Conservation (phyloP, 2,888 invertebrate genomes). For the Beris chalybata region DNA sequence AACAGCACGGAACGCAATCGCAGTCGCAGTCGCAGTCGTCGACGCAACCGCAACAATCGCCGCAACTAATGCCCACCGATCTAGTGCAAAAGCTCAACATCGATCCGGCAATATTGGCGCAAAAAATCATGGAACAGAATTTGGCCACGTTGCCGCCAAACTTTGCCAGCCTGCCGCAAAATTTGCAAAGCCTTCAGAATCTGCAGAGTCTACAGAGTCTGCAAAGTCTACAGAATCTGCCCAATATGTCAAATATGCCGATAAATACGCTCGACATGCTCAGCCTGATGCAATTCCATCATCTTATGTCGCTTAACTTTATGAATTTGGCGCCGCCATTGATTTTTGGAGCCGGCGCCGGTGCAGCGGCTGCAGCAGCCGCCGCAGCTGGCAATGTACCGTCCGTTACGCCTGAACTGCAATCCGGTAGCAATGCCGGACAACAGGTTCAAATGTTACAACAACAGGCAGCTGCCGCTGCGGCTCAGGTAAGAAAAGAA, state of each 20-base stretch:
- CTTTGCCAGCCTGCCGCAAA: slow-evolving; percentile 43
- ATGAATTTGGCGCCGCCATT: slow-evolving; percentile 92
- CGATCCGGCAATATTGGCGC: slow-evolving; percentile 45
- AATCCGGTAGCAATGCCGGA: slow-evolving; percentile 19
- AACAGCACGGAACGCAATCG: slow-evolving; percentile 44
- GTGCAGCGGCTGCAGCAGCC: slow-evolving; percentile 65
- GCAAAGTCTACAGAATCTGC: slow-evolving; percentile 51
- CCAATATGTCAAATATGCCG: slow-evolving; percentile 62
- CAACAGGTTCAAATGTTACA: slow-evolving; percentile 43
- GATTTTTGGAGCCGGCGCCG: slow-evolving; percentile 49
- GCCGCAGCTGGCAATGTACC: slow-evolving; percentile 61
- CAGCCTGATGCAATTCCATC: slow-evolving; percentile 84
- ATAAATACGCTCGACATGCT: slow-evolving; percentile 83
- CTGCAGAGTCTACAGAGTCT: slow-evolving; percentile 50
- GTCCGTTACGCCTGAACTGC: slow-evolving; percentile 54
- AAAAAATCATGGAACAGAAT: slow-evolving; percentile 46
- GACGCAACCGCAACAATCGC: slow-evolving; percentile 45
- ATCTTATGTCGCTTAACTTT: slow-evolving; percentile 88
- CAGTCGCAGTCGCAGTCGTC: slow-evolving; percentile 52
- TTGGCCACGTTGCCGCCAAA: slow-evolving; percentile 42
- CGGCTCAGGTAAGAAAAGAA: slow-evolving; percentile 37
- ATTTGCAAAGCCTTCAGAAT: slow-evolving; percentile 43
- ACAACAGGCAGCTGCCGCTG: slow-evolving; percentile 46
- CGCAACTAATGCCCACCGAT: slow-evolving; percentile 46
- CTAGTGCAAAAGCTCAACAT: slow-evolving; percentile 43